Evolutionary conservation across 2,797 vertebrate species (phyloP).

Genomic region (Microctenopoma steveboyesi): DNA sequence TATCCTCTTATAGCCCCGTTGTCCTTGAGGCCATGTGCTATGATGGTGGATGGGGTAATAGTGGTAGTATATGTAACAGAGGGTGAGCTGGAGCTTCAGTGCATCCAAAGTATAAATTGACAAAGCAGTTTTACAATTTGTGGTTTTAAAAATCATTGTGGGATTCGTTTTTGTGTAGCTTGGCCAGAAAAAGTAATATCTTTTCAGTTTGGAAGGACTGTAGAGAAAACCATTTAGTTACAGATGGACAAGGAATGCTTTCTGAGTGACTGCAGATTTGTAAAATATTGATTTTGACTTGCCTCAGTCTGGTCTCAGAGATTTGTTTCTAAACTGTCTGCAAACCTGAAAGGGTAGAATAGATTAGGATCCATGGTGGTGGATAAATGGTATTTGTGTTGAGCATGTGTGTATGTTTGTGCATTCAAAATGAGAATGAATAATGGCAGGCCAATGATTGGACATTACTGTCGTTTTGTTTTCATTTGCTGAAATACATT

Average conservation of each 20-base stretch:
- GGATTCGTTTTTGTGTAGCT: not conserved
- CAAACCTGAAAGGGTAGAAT: slow-evolving; percentile 22
- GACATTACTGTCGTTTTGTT: slow-evolving; percentile 52
- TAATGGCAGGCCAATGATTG: slow-evolving; percentile 48
- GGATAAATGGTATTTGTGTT: slow-evolving; percentile 25
- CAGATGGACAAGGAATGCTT: not conserved
- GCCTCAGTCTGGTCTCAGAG: slow-evolving; percentile 18
- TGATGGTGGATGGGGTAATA: too few relatives aligned
- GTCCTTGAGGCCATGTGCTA: not conserved
- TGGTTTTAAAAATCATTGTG: not conserved
- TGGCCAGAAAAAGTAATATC: not conserved
- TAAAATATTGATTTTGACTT: slow-evolving; percentile 28
- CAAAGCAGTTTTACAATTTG: not conserved
- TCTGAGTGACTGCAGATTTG: not conserved
- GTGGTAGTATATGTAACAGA: too few relatives aligned
- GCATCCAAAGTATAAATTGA: not conserved
- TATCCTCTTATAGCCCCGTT: not conserved
- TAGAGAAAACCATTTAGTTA: not conserved
- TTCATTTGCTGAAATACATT: slow-evolving; percentile 59
- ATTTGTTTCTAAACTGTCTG: slow-evolving; percentile 29
- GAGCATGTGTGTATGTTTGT: slow-evolving; percentile 16
- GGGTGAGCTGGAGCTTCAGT: not conserved
- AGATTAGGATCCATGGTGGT: slow-evolving; percentile 34
- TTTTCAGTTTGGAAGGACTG: not conserved
- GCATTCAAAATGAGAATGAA: slow-evolving; percentile 50